Base-by-base conservation (phyloP, 2,113 vertebrate species). In the Leiothrix lutea region DNA sequence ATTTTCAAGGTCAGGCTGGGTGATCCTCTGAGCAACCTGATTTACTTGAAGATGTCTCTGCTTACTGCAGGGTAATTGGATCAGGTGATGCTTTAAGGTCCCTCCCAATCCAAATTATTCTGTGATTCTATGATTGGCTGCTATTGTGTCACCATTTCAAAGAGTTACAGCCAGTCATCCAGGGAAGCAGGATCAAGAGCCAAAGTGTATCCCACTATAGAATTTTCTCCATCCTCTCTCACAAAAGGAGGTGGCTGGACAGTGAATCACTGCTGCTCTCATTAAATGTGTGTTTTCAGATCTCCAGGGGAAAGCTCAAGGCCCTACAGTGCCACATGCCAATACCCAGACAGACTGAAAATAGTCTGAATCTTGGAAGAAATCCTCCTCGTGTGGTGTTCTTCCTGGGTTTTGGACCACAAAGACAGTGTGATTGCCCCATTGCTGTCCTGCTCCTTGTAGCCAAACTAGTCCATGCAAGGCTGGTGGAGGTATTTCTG, bases 351-450 rank as follows among this genome's bases (percentile, higher is more conserved):
- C 54, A 64, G 75, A 70, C 1, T 80, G 50, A 28, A 69, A 36
- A 20, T 1, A 94, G 12, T 28, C 14, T 45, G 6, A 12, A 26
- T 51, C 72, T 31, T 58, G 29, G 28, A 69, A 69, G 11, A 48
- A 61, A 14, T n/a, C 15, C 21, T 66, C 3, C 1, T 81, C 1
- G 0, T 24, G 24, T 31, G 12, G 3, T 57, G 11, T 14, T 57
- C 33, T 40, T 85, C 15, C 51, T 58, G 18, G 6, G 29, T 26
- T 71, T 90, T 56, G 60, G 42, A 35, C 8, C 33, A 58, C 42
- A 74, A 20, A 45, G 6, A 7, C 25, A n/a, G 6, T 29, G 26
- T 25, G 21, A 50, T 22, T 66, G 42, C 4, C 5, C 20, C 23
- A 9, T 19, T 66, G 4, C 44, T 90, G 16, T 38, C 29, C 61